A percentile compares a stretch with the other conserved stretches of the same genome.
Conservation (phyloP, 2,113 vertebrate genomes). For the Ornithorhynchus anatinus region DNA sequence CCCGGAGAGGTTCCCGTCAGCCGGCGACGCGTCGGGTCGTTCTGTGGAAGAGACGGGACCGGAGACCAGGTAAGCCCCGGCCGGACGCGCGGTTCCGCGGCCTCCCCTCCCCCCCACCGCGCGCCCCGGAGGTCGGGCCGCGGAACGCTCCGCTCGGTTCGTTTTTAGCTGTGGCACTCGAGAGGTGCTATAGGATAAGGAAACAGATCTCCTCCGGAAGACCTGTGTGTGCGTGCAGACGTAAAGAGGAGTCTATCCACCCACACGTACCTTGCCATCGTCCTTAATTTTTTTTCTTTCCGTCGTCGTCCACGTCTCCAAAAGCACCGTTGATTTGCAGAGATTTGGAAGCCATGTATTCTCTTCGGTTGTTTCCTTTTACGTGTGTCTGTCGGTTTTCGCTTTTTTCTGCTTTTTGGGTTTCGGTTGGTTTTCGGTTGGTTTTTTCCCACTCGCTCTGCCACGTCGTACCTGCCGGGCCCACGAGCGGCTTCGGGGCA, state of each 20-base stretch:
- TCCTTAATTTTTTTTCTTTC: slow-evolving; percentile 60
- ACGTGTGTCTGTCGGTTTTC: no score
- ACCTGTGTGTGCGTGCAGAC: slow-evolving; percentile 66
- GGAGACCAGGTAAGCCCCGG: slow-evolving; percentile 76
- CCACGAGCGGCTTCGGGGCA: slow-evolving; percentile 71
- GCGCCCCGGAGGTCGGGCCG: no score
- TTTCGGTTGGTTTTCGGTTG: slow-evolving; percentile 70
- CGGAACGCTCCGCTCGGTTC: slow-evolving; percentile 38
- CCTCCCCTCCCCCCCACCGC: no score
- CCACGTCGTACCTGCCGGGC: slow-evolving; percentile 74
- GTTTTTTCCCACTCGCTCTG: slow-evolving; percentile 52
- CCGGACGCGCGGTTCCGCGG: no score
- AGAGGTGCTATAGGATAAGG: slow-evolving; percentile 81
- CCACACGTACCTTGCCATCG: slow-evolving; percentile 69
- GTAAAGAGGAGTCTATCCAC: slow-evolving; percentile 62
- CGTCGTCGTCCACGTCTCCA: slow-evolving; percentile 57
- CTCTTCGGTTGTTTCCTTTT: slow-evolving; percentile 41
- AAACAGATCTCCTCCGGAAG: slow-evolving; percentile 65
- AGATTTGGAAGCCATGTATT: slow-evolving; percentile 57
- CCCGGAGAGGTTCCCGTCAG: no score
- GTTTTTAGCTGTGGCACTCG: slow-evolving; percentile 83
- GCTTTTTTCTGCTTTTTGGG: slow-evolving; percentile 50
- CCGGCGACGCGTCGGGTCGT: slow-evolving; percentile 34
- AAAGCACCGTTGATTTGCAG: slow-evolving; percentile 60
- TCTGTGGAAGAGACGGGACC: slow-evolving; percentile 69